Evolutionary conservation across 2,797 vertebrate genomes (phyloP), one percentile per base, ranked within the genome.

Genomic region (Pseudomugil gertrudae): DNA sequence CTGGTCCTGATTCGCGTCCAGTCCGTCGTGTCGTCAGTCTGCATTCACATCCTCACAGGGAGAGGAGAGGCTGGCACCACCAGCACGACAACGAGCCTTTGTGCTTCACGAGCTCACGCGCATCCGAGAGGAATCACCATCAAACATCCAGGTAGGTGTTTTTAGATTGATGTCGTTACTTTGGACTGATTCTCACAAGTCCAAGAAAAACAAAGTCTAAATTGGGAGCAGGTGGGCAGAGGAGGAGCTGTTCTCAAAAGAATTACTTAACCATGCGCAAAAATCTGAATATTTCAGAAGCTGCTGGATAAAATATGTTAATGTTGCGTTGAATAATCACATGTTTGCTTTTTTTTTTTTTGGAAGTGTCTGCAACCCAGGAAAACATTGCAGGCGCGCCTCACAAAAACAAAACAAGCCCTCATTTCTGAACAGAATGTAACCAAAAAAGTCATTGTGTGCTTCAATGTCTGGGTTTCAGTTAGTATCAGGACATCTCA

Each of bases 121-220:
- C 82, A 72, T 79, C 69, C 36, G 53, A 61, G 59, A 59, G 57
- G 43, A 26, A 65, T 23, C 72, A 64, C 6, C 79, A 57, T 5
- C 69, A 32, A 14, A 66, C 74, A 72, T 24, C 66, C 80, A 85
- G 90, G 92, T 68, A 84, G 82, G 84, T n/a, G 14, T 52, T 53
- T n/a, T 21, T 19, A 5, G 17, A 56, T 29, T 27, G 7, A 48
- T 10, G 4, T 29, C 29, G 29, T 5, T 29, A 29, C 5, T 3
- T 29, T 3, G 3, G 29, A 29, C 29, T 29, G 29, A 3, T 29
- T 29, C 29, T 29, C 29, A 36, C 21, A 24, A 40, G 3, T 7
- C 8, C 0, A 30, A 51, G 14, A 32, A 1, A 9, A 63, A 61
- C 5, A 47, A 3, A 30, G 27, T 1, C 15, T 5, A 23, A 32